Base-by-base conservation (phyloP, 1,140 invertebrate species). In the Bombyx mori region DNA sequence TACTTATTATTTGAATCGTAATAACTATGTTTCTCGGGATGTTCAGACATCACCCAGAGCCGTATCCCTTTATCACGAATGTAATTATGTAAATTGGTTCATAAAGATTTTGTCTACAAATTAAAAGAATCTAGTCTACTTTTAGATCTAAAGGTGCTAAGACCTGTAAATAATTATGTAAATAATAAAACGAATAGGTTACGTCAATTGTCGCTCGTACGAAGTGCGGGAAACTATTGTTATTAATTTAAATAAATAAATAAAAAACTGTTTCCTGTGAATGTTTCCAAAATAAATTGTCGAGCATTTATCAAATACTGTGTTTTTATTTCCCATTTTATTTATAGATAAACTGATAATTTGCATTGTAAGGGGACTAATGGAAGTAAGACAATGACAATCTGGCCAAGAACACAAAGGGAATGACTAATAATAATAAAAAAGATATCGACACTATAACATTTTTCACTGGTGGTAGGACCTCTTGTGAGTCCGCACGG, bases 221-320 rank as follows among this genome's bases (percentile, higher is more conserved):
- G 66, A 69, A 77, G 77, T 79, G 67, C 73, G 74, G 59, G 62
- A 67, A 61, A 60, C 58, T 63, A 61, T 64, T 35, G 26, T 63
- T 71, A 35, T 35, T 35, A 35, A 35, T 35, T 35, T 35, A 35
- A 35, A 35, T 35, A 3, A 35, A 69, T 70, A 75, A 71, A 74
- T 72, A 73, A 73, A 69, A 66, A 61, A 69, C 77, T 78, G 77
- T 79, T 86, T 86, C 81, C 81, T 84, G 82, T 86, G 79, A 86
- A 86, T 84, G 82, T 86, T 86, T 86, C 79, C 68, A 79, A 86
- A 68, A 82, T 84, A 86, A 63, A 86, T 80, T 82, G 79, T 86
- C 81, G 72, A 84, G 78, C 77, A 82, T 86, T 86, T 78, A 79
- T 77, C 69, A 42, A 71, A 69, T 61, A 52, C 54, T 57, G 47